phyloP scores from a whole-genome alignment of 2,888 invertebrate genomes.

The Heliconius sara region DNA sequence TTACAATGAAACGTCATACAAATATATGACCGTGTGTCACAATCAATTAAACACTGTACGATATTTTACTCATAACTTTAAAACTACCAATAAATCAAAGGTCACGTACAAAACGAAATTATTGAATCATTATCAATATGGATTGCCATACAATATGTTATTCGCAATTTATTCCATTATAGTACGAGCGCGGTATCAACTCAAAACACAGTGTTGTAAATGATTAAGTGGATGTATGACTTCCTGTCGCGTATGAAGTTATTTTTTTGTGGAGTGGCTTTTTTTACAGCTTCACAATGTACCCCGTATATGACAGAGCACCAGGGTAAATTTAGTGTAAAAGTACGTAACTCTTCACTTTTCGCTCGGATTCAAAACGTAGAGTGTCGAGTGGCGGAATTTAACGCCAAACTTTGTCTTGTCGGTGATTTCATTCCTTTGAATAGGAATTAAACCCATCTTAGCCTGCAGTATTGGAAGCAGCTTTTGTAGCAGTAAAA shows the following conservation, averaged over 20 bases:
- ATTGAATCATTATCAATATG: constrained; percentile 33
- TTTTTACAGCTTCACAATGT: neutral
- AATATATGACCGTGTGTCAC: constrained; percentile 8
- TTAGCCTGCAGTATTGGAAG: too few species aligned
- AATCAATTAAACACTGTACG: constrained; percentile 12
- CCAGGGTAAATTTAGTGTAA: too few species aligned
- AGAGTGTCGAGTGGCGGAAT: too few species aligned
- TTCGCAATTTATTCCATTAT: constrained; percentile 35
- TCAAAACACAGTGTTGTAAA: constrained; percentile 12
- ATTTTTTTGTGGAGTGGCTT: too few species aligned
- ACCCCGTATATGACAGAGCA: neutral
- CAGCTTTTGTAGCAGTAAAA: too few species aligned
- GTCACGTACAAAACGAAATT: constrained; percentile 27
- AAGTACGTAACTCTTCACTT: too few species aligned
- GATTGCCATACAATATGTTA: constrained; percentile 29
- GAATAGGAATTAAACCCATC: too few species aligned
- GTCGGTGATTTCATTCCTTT: too few species aligned
- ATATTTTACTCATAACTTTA: constrained; percentile 22
- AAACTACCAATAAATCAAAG: constrained; percentile 24
- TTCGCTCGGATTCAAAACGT: too few species aligned
- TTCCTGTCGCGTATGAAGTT: constrained; percentile 6
- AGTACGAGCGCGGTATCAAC: constrained; percentile 11
- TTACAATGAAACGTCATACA: constrained; percentile 5
- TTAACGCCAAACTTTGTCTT: too few species aligned
- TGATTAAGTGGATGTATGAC: constrained; percentile 11